Base-by-base conservation (phyloP, 2,888 invertebrate genomes). In the Mimachlamys varia region DNA sequence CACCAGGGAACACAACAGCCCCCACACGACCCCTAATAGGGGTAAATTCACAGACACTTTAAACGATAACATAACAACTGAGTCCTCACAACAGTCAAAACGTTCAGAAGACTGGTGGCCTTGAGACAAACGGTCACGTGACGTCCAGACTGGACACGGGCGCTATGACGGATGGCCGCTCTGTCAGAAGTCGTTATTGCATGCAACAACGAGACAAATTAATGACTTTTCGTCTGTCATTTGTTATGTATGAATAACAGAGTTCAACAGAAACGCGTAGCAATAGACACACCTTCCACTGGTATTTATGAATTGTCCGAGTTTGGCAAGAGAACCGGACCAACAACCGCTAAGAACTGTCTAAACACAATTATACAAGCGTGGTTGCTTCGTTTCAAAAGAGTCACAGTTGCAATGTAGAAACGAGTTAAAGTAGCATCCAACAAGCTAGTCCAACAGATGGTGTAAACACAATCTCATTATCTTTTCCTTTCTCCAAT, bases 1-100 rank as follows among this genome's bases (percentile, higher is more conserved):
- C 22, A 89, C 88, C n/a, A 89, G 13, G 62, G 89, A 55, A 22
- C 62, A 62, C 27, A 62, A 62, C n/a, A 62, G n/a, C 22, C 62
- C 62, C 62, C 62, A 62, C 27, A 62, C 62, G 5, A 62, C 0
- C 62, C 62, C 62, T n/a, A 62, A 62, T 10, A 62, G 12, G 62
- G 62, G 62, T 10, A 62, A 62, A 62, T 22, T 62, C 22, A 10
- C n/a, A 10, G n/a, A 4, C 22, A 62, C 22, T n/a, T 62, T 62
- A 3, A 22, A 22, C 62, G 62, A 62, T 4, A 62, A 10, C 62
- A 62, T 62, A 62, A 62, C 62, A 62, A 7, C 2, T 15, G 22
- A 27, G 15, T 62, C 62, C 27, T 62, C 22, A 22, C n/a, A 62
- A 62, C 22, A n/a, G 7, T 62, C 10, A 62, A n/a, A 62, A 27